phyloP scores from a whole-genome alignment of 2,113 vertebrate species.

The Nothoprocta perdicaria region DNA sequence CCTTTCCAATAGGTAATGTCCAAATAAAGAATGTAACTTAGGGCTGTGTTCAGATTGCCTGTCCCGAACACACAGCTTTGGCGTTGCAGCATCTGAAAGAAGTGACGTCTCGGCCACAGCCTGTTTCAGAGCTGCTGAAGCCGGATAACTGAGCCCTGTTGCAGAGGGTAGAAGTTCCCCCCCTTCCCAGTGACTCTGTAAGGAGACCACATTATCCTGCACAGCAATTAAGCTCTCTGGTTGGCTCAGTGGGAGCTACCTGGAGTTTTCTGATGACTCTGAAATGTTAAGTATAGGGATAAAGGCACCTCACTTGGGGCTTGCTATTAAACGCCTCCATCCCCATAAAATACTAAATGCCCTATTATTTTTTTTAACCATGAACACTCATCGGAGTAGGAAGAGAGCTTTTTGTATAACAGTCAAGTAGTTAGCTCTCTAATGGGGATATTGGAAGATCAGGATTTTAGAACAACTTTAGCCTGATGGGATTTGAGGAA shows the following conservation, averaged over 20 bases:
- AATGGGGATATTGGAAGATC: background rate
- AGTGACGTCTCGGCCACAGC: background rate
- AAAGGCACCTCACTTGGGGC: background rate
- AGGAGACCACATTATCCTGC: background rate
- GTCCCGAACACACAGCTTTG: background rate
- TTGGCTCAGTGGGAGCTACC: background rate
- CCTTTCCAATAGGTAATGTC: background rate
- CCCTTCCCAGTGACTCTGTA: background rate
- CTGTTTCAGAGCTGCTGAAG: background rate
- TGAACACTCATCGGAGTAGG: background rate
- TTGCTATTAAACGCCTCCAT: background rate
- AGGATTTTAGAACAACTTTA: background rate
- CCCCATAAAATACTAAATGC: background rate
- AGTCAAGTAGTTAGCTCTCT: background rate
- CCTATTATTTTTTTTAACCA: background rate
- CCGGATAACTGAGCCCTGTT: background rate
- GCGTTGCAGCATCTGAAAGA: background rate
- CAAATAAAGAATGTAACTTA: background rate
- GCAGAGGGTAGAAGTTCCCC: background rate
- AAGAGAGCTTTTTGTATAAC: background rate
- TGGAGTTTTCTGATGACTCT: background rate
- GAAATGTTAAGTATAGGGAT: background rate
- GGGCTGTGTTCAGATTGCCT: background rate
- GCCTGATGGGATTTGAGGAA: background rate
- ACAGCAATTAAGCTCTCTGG: background rate